A percentile compares a stretch with the other conserved stretches of the same genome.
Evolutionary conservation across 2,797 vertebrate genomes (phyloP).

Genomic region (Uromys caudimaculatus): DNA sequence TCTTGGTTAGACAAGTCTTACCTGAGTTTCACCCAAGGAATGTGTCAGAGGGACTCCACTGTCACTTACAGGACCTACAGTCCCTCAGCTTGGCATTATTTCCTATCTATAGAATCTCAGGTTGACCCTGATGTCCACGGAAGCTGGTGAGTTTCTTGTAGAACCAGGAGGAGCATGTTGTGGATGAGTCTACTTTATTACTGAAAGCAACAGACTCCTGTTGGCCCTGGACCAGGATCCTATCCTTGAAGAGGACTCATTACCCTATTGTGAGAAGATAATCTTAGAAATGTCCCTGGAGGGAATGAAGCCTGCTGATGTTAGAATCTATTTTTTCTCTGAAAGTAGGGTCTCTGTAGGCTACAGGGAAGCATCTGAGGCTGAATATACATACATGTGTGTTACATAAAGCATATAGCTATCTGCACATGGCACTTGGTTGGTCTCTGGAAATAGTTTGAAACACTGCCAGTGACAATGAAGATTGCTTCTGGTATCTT

Average conservation of each 20-base stretch:
- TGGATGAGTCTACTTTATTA: not conserved
- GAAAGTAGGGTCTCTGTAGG: not conserved
- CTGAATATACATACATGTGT: not conserved
- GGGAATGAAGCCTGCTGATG: not conserved
- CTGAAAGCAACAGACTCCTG: not conserved
- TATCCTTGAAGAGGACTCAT: not conserved
- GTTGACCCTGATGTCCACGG: not conserved
- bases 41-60: not conserved
- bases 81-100: too few species aligned
- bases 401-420: not conserved
- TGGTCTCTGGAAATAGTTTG: not conserved
- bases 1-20: not conserved
- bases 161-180: not conserved
- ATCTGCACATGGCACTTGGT: not conserved
- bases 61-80: not conserved
- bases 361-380: not conserved
- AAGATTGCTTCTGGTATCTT: not conserved
- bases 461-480: not conserved
- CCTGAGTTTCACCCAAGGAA: not conserved
- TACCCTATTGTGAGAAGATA: not conserved
- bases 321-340: not conserved
- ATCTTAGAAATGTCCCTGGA: not conserved
- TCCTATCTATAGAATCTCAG: not conserved
- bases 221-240: not conserved
- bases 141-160: not conserved